phyloP scores from a whole-genome alignment of 2,113 vertebrate genomes.

The sheep (Ovis aries) region DNA sequence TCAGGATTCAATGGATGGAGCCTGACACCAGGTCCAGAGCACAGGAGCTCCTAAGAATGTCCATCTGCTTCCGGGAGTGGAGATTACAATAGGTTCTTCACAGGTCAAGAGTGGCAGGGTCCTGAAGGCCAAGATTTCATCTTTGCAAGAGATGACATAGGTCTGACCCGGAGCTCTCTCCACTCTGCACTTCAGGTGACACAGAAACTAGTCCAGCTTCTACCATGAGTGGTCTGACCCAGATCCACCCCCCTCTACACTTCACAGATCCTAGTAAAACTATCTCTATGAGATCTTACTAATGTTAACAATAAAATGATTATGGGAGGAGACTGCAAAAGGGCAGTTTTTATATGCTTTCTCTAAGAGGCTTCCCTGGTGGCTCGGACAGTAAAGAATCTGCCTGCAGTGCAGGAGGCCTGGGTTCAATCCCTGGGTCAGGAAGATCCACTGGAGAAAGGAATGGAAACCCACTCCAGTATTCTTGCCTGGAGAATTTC shows the following conservation, averaged over 20 bases:
- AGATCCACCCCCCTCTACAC: fast-evolving
- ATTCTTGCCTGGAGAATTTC: background rate
- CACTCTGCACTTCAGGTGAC: background rate
- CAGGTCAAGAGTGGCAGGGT: background rate
- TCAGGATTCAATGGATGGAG: background rate
- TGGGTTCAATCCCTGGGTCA: background rate
- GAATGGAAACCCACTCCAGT: background rate
- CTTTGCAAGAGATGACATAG: background rate
- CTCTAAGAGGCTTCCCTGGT: background rate
- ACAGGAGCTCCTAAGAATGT: fast-evolving
- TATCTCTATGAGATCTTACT: background rate
- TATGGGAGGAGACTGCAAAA: background rate
- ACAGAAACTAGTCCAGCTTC: background rate
- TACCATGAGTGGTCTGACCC: background rate
- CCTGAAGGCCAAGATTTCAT: background rate
- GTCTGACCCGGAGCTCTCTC: background rate
- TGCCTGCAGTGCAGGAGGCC: background rate
- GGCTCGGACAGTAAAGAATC: background rate
- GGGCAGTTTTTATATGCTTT: background rate
- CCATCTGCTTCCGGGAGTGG: too few relatives aligned
- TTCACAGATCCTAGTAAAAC: background rate
- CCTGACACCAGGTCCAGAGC: too few relatives aligned
- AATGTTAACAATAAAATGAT: background rate
- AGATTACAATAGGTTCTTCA: background rate
- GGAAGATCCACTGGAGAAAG: background rate